phyloP scores from a whole-genome alignment of 92 coral and sea anemone species.

The Siderastrea siderea region DNA sequence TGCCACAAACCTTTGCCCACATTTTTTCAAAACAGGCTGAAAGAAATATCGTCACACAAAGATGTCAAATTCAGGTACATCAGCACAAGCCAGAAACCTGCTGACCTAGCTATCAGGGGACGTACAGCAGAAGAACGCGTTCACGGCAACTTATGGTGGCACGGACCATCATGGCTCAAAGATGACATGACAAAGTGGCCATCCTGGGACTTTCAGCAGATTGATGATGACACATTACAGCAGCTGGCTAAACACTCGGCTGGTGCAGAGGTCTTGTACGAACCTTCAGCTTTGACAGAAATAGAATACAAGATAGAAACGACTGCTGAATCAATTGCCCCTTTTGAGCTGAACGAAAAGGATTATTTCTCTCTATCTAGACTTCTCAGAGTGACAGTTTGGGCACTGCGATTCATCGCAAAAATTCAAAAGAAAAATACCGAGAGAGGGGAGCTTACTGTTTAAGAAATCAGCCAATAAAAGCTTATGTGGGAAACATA shows the following conservation, averaged over 20 bases:
- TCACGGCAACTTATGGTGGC: conserved; percentile 19
- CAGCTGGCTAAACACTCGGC: conserved; percentile 6
- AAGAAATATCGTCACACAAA: conserved; percentile 1
- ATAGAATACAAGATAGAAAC: background rate
- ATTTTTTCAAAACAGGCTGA: conserved; percentile 16
- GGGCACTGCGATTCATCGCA: conserved; percentile 14
- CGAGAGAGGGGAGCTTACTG: background rate
- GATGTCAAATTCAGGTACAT: conserved; percentile 33
- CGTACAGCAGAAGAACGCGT: conserved; percentile 1
- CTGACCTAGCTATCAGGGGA: conserved; percentile 31
- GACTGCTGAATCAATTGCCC: background rate
- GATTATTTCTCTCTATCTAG: conserved; percentile 17
- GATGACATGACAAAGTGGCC: conserved; percentile 19
- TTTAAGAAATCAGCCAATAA: background rate
- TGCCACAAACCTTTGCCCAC: background rate
- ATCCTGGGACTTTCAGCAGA: conserved; percentile 21
- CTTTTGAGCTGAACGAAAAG: conserved; percentile 20
- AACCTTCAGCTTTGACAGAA: conserved; percentile 10
- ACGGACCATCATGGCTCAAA: conserved; percentile 32
- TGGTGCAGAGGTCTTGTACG: conserved; percentile 25
- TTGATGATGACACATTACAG: conserved; percentile 16
- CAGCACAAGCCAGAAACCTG: conserved; percentile 19
- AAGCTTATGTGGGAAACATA: conserved; percentile 24
- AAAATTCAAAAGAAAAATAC: conserved; percentile 15
- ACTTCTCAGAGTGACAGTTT: conserved; percentile 39